A percentile compares a stretch with the other conserved stretches of the same genome.
phyloP scores from a whole-genome alignment of 2,888 invertebrate genomes.

The Agonopterix alstromeriana region DNA sequence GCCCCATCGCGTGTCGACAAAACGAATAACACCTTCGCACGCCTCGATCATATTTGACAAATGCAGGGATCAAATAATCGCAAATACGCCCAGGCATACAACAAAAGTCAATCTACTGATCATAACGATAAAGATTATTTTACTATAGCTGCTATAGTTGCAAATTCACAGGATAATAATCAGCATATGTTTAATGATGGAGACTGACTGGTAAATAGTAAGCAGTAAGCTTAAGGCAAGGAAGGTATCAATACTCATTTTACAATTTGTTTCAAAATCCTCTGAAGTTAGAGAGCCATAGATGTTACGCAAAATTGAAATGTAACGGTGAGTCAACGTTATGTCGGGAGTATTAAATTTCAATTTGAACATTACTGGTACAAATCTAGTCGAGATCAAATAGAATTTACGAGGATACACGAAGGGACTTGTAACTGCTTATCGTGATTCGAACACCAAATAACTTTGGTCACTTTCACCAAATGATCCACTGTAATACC shows the following conservation, averaged over 20 bases:
- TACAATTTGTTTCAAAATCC: neutral
- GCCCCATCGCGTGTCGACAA: slow-evolving; percentile 60
- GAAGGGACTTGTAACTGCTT: slow-evolving; percentile 45
- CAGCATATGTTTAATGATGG: slow-evolving; percentile 39
- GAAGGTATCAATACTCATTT: slow-evolving; percentile 15
- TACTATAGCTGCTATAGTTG: slow-evolving; percentile 15
- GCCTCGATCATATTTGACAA: slow-evolving; percentile 60
- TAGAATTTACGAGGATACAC: slow-evolving; percentile 54
- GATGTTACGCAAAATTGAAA: slow-evolving; percentile 48
- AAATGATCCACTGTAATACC: slow-evolving; percentile 19
- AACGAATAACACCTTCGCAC: slow-evolving; percentile 57
- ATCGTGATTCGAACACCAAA: slow-evolving; percentile 39
- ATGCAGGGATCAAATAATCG: slow-evolving; percentile 53
- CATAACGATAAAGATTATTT: slow-evolving; percentile 27
- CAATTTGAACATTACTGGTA: slow-evolving; percentile 44
- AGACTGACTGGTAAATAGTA: slow-evolving; percentile 30
- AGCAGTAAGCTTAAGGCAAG: slow-evolving; percentile 27
- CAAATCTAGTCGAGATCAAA: slow-evolving; percentile 49
- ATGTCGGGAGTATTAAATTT: slow-evolving; percentile 54
- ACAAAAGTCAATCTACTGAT: slow-evolving; percentile 24
- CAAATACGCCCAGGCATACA: slow-evolving; percentile 28
- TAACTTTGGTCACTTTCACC: slow-evolving; percentile 45
- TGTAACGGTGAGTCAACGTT: slow-evolving; percentile 51
- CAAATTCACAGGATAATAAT: slow-evolving; percentile 34
- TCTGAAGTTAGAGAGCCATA: slow-evolving; percentile 24